Base-by-base conservation (phyloP, 1,140 invertebrate genomes). In the Pseudomyrmex sp. region DNA sequence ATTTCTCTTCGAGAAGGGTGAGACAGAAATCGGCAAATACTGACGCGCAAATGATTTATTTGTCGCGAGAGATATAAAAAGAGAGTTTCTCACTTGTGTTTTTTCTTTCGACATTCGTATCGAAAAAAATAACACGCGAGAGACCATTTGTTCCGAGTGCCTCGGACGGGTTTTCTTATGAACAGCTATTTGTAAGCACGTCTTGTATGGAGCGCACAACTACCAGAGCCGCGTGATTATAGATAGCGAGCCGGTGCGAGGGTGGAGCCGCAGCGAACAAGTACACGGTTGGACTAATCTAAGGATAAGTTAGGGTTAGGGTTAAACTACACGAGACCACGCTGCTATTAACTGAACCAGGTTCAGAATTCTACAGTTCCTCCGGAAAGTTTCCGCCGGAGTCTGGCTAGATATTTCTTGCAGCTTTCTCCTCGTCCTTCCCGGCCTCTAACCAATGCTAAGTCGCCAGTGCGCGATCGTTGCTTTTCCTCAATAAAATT, bases 231-330 rank as follows among this genome's bases (percentile, higher is more conserved):
- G 76, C 70, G 82, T 75, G 87, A 84, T 88, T 88, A 88, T 85
- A 80, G 76, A 80, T 80, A 80, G 26, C 85, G 83, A 69, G 83
- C 72, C 62, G 72, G 72, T 66, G 76, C 85, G 61, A 72, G 79
- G 58, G 59, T 62, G 69, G 58, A 56, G 86, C 86, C 23, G 35
- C 5, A 82, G 83, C 65, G 86, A 88, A 77, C 85, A 86, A 82
- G 84, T 84, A 82, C 83, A 87, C 63, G 84, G 86, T 85, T 88
- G 86, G 86, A 90, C 88, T 91, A 91, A 91, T 91, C 90, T 90
- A 86, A 87, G 85, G 79, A 85, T 90, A 91, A 90, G 89, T 88
- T 87, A 86, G 83, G 83, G 83, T 85, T 82, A 35, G 79, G 84
- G 85, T 91, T 91, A 86, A 87, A 90, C 87, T 88, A 89, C 86